phyloP scores from a whole-genome alignment of 1,140 invertebrate species.

The Chironomus tepperi region DNA sequence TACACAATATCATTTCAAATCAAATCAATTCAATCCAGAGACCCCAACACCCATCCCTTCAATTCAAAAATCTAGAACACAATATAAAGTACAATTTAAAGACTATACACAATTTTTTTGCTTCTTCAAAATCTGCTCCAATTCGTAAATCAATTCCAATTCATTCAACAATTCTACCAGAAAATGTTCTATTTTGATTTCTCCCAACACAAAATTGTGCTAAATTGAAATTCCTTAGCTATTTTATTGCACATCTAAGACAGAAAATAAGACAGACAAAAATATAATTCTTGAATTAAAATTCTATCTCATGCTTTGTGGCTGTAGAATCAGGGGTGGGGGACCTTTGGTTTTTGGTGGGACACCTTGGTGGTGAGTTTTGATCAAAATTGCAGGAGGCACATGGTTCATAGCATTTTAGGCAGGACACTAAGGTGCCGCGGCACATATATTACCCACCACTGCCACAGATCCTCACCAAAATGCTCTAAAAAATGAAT shows the following conservation, averaged over 20 bases:
- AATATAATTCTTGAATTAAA: conserved; percentile 16
- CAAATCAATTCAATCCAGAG: too few relatives aligned
- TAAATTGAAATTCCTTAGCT: background rate
- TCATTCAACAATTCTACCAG: background rate
- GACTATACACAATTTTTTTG: too few relatives aligned
- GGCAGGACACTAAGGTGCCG: background rate
- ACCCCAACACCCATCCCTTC: too few relatives aligned
- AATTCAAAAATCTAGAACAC: too few relatives aligned
- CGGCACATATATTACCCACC: background rate
- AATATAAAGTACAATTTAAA: too few relatives aligned
- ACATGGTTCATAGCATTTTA: background rate
- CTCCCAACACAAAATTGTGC: background rate
- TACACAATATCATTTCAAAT: too few relatives aligned
- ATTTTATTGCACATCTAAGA: background rate
- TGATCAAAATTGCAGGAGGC: background rate
- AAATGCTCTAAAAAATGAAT: background rate
- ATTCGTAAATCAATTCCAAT: background rate
- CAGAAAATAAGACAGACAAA: background rate
- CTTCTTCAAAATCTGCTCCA: too few relatives aligned
- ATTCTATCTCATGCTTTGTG: conserved; percentile 14
- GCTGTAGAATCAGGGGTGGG: too few relatives aligned
- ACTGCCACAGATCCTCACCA: background rate
- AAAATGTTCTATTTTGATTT: background rate
- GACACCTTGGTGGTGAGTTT: too few relatives aligned
- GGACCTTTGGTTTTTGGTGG: too few relatives aligned